Evolutionary conservation across 1,140 invertebrate genomes (phyloP).

Genomic region (Ceratitis capitata): DNA sequence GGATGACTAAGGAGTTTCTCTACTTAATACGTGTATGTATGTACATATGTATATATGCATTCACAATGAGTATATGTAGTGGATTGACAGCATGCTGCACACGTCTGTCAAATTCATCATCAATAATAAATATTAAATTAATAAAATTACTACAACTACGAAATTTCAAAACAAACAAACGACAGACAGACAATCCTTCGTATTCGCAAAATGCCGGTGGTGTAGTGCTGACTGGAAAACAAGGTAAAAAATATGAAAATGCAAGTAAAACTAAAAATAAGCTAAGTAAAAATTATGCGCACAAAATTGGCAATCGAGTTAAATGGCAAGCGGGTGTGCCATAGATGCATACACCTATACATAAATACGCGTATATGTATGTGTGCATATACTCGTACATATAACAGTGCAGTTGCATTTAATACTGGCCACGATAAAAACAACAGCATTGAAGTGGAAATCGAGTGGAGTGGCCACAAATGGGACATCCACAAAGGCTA

Average conservation of each 20-base stretch:
- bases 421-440: no score
- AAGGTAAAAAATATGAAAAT: not conserved
- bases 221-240: not conserved
- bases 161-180: not conserved
- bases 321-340: not conserved
- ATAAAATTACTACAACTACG: conserved; percentile 26
- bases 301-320: not conserved
- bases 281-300: not conserved
- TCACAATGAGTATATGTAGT: not conserved
- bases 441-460: not conserved
- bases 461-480: not conserved
- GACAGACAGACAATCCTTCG: not conserved
- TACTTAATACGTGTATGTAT: no score
- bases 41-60: no score
- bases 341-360: no score
- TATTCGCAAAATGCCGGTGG: not conserved
- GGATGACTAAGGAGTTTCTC: not conserved
- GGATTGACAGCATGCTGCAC: not conserved
- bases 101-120: conserved; percentile 18
- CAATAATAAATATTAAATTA: conserved; percentile 36
- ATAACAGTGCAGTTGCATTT: not conserved
- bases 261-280: not conserved
- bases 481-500: not conserved
- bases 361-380: no score
- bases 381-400: no score